These are phyloP conservation scores for Chionomys nivalis DNA, from an alignment of 2,113 vertebrate species.

Conservation along the genomic window DNA sequence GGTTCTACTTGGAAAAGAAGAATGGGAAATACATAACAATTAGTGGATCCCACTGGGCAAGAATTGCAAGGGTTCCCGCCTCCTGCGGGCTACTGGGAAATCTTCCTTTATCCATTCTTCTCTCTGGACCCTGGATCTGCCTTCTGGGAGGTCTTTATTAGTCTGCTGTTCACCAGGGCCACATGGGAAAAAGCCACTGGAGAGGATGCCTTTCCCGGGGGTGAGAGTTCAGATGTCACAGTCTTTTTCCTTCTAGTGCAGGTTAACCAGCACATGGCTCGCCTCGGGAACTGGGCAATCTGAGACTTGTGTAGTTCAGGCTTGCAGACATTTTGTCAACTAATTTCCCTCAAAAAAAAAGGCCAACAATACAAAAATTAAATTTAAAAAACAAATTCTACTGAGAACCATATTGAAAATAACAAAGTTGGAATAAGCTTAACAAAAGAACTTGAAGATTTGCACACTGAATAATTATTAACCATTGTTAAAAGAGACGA, in stretches of 20 bases:
- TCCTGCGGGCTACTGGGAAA: background rate
- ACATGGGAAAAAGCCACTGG: background rate
- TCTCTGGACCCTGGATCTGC: background rate
- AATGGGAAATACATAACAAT: background rate
- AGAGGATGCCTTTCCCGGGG: background rate
- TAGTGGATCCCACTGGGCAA: background rate
- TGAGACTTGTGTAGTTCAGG: background rate
- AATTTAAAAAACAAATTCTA: constrained; percentile 40
- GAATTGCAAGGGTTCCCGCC: background rate
- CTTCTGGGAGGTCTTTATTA: background rate
- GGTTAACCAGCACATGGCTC: background rate
- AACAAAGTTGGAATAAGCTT: background rate
- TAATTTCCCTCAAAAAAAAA: constrained; percentile 13
- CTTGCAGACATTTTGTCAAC: background rate
- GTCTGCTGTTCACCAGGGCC: background rate
- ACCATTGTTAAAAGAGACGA: constrained; percentile 7
- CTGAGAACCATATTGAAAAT: background rate
- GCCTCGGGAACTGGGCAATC: background rate
- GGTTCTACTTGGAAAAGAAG: background rate
- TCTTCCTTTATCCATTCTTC: background rate
- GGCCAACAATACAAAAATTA: constrained; percentile 21
- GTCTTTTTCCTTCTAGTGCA: background rate
- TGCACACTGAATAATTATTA: background rate
- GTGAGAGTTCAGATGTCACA: background rate
- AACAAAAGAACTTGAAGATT: constrained; percentile 29